phyloP scores from a whole-genome alignment of 2,888 invertebrate genomes.

The Acanthococcus lagerstroemiae region DNA sequence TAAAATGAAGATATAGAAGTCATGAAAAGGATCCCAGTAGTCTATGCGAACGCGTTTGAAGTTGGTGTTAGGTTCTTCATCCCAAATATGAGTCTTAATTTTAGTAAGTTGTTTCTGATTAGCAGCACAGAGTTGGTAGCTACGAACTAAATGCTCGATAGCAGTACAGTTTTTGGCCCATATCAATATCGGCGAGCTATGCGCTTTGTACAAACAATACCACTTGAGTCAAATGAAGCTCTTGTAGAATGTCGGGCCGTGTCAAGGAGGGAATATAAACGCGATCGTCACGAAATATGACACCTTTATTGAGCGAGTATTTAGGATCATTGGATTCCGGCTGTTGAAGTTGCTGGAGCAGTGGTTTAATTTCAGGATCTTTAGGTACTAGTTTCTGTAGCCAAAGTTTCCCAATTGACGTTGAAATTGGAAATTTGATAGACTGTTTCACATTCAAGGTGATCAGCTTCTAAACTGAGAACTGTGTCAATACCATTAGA shows the following conservation, averaged over 20 bases:
- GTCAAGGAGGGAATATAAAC: conserved; percentile 32
- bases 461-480: conserved; percentile 8
- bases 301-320: conserved; percentile 19
- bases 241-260: conserved; percentile 34
- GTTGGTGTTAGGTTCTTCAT: too few species aligned
- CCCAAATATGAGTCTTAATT: too few species aligned
- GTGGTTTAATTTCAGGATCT: not conserved
- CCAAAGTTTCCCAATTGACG: not conserved
- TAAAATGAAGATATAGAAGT: too few species aligned
- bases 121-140: conserved; percentile 35
- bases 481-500: not conserved
- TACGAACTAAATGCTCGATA: conserved; percentile 36
- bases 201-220: conserved; percentile 38
- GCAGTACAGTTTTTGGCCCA: conserved; percentile 37
- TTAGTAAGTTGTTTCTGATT: conserved; percentile 28
- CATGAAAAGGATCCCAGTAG: too few species aligned
- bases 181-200: conserved; percentile 37
- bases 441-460: conserved; percentile 30
- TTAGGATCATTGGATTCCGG: not conserved
- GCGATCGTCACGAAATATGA: conserved; percentile 32
- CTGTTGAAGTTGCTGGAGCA: not conserved
- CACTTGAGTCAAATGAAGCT: conserved; percentile 37
- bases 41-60: too few species aligned
- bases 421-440: not conserved
- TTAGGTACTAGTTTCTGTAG: conserved; percentile 19